Conservation (phyloP, 1,140 invertebrate genomes). For the Pararge aegeria region DNA sequence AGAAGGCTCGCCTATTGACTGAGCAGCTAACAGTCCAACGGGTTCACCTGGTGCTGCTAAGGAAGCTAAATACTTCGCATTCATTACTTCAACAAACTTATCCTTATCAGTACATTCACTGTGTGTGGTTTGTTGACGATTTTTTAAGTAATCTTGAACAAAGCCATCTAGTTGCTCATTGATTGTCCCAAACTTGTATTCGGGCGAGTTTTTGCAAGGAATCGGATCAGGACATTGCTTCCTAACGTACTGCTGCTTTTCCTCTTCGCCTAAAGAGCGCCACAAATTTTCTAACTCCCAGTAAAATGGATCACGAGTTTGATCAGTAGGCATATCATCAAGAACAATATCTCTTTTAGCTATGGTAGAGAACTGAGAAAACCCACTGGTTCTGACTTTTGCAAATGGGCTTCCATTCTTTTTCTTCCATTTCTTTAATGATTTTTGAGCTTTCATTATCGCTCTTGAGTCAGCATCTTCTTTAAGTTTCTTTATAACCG, state of each 20-base stretch:
- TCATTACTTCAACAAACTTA: conserved; percentile 86
- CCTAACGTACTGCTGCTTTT: conserved; percentile 77
- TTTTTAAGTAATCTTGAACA: conserved; percentile 84
- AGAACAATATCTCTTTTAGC: conserved; percentile 52
- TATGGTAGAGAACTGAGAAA: conserved; percentile 46
- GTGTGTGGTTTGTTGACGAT: conserved; percentile 44
- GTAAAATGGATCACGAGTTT: conserved; percentile 67
- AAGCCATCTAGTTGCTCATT: conserved; percentile 88
- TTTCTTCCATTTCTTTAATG: conserved; percentile 83
- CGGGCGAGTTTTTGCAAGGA: conserved; percentile 84
- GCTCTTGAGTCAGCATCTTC: conserved; percentile 64
- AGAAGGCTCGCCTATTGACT: conserved; percentile 98
- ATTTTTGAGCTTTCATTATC: conserved; percentile 76
- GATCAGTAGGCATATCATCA: conserved; percentile 50
- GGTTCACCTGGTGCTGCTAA: conserved; percentile 95
- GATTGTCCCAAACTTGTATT: conserved; percentile 89
- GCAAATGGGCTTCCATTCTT: conserved; percentile 75
- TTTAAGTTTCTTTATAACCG: conserved; percentile 81
- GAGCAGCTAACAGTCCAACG: conserved; percentile 96
- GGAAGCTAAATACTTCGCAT: conserved; percentile 88
- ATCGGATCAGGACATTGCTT: conserved; percentile 87
- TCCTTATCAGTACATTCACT: conserved; percentile 69
- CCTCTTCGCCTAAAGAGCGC: conserved; percentile 80
- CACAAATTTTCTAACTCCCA: conserved; percentile 83
- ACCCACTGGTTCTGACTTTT: conserved; percentile 64